Conservation (phyloP, 37 sponge, comb jelly and placozoan genomes). For the Axinella damicornis region DNA sequence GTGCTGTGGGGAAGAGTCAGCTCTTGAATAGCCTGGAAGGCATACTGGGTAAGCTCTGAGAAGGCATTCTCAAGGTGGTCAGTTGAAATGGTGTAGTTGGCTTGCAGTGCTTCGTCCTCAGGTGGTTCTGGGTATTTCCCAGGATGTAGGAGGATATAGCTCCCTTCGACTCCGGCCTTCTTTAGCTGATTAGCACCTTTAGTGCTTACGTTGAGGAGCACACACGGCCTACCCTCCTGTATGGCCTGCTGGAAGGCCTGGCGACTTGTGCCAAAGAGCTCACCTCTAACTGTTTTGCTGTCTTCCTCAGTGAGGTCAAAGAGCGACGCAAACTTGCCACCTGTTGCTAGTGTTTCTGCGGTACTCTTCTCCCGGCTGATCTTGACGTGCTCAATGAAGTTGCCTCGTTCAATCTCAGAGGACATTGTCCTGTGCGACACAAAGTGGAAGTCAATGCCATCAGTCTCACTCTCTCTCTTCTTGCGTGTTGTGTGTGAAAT, state of each 20-base stretch:
- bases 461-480: conserved; percentile 48
- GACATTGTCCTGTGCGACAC: conserved; percentile 46
- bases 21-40: conserved; percentile 17
- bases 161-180: conserved; percentile 34
- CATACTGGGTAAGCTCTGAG: conserved; percentile 22
- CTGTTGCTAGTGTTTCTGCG: neutral
- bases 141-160: conserved; percentile 38
- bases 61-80: conserved; percentile 40
- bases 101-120: neutral
- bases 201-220: conserved; percentile 54
- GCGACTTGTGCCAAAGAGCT: conserved; percentile 63
- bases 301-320: conserved; percentile 34
- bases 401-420: conserved; percentile 29
- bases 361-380: neutral
- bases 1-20: conserved; percentile 6
- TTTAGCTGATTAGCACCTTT: conserved; percentile 70
- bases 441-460: conserved; percentile 82
- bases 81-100: conserved; percentile 35
- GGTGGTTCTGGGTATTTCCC: neutral
- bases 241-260: conserved; percentile 57
- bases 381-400: conserved; percentile 64
- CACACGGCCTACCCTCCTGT: conserved; percentile 57
- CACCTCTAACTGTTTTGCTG: conserved; percentile 14
- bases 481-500: conserved; percentile 78
- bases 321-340: neutral